These are phyloP conservation scores for Heliocidaris erythrogramma DNA, from an alignment of 35 echinoderm and acorn worm genomes.

Conservation along the genomic window DNA sequence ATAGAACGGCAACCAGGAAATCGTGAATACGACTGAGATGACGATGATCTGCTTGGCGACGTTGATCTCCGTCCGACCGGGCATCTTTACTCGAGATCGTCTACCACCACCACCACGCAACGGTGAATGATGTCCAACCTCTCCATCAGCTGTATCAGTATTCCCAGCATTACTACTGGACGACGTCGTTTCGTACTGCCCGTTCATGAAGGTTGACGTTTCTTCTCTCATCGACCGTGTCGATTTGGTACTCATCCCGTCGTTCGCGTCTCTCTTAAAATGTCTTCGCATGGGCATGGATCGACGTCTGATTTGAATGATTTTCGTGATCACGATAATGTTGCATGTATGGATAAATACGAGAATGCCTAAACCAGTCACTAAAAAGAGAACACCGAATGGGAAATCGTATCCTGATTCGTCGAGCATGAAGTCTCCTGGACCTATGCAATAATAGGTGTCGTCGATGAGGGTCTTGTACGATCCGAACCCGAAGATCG, in stretches of 20 bases:
- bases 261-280: background rate
- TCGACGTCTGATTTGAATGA: conserved; percentile 19
- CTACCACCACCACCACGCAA: background rate
- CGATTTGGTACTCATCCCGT: background rate
- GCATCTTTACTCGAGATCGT: background rate
- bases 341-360: conserved; percentile 42
- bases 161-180: background rate
- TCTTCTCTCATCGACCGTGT: background rate
- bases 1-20: conserved; percentile 62
- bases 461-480: conserved; percentile 49
- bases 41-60: conserved; percentile 49
- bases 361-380: conserved; percentile 18
- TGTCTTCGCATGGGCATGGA: background rate
- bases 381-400: conserved; percentile 40
- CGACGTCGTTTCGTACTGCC: background rate
- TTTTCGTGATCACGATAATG: conserved; percentile 23
- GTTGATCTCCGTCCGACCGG: conserved; percentile 43
- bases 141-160: background rate
- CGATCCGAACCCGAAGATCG: conserved; percentile 61
- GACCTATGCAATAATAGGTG: conserved; percentile 45
- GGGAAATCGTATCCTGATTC: conserved; percentile 40
- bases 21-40: conserved; percentile 48
- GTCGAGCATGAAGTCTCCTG: conserved; percentile 46
- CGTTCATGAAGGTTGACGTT: background rate
- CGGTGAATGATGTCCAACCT: background rate